phyloP scores from a whole-genome alignment of 2,797 vertebrate genomes.

The Helicolenus hilgendorfi region DNA sequence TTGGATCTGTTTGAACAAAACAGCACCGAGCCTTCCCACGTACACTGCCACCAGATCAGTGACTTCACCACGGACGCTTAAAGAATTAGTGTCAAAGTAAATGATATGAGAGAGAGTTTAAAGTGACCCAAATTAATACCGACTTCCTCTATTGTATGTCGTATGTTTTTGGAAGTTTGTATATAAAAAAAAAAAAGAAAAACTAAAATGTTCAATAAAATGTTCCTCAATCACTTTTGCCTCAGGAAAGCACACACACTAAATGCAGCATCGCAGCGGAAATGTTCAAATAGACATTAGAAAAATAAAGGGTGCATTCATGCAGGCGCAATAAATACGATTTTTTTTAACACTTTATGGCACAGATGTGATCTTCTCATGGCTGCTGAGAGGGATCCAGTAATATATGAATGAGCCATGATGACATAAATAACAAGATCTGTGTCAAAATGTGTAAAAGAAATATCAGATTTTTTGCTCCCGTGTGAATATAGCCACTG shows the following conservation, averaged over 20 bases:
- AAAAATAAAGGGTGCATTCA: conserved; percentile 12
- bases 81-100: conserved; percentile 28
- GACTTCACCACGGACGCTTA: not conserved
- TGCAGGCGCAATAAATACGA: conserved; percentile 34
- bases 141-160: conserved; percentile 66
- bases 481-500: conserved; percentile 58
- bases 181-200: not conserved
- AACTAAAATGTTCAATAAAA: conserved; percentile 48
- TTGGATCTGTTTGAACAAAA: not conserved
- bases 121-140: conserved; percentile 48
- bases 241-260: conserved; percentile 90
- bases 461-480: conserved; percentile 28
- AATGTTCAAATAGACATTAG: conserved; percentile 34
- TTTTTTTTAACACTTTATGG: not conserved
- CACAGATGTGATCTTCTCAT: conserved; percentile 10
- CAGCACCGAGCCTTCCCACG: not conserved
- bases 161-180: conserved; percentile 72
- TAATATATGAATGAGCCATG: conserved; percentile 11
- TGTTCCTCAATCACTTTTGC: conserved; percentile 82
- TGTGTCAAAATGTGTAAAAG: conserved; percentile 23
- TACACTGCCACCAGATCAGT: conserved; percentile 51
- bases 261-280: conserved; percentile 64
- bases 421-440: conserved; percentile 19
- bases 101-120: conserved; percentile 12
- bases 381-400: conserved; percentile 2